phyloP scores from a whole-genome alignment of 2,113 vertebrate genomes.

The Nyctereutes procyonoides region DNA sequence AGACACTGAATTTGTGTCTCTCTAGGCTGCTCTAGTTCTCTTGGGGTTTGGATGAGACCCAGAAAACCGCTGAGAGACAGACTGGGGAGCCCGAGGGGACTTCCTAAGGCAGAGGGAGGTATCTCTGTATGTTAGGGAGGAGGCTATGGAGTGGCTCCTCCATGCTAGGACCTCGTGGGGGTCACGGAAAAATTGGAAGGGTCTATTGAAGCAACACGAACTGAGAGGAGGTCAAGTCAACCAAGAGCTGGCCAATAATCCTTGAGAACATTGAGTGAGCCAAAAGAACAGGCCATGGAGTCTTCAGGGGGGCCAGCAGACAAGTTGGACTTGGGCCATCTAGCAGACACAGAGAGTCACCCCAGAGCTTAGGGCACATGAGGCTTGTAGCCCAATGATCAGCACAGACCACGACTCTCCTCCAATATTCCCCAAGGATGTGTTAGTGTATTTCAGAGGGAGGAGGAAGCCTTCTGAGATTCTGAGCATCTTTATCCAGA shows the following conservation, averaged over 20 bases:
- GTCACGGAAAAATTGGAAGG: background rate
- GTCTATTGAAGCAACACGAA: background rate
- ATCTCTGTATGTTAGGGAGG: background rate
- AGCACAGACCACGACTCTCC: background rate
- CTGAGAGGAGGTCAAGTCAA: background rate
- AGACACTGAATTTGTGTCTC: background rate
- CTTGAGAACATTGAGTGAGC: background rate
- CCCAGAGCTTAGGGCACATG: background rate
- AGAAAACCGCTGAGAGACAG: background rate
- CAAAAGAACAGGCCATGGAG: background rate
- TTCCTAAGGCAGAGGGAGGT: background rate
- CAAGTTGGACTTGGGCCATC: background rate
- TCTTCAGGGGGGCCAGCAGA: background rate
- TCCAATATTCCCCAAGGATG: background rate
- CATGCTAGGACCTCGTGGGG: background rate
- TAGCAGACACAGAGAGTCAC: background rate
- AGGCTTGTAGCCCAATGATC: background rate
- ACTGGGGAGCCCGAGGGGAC: background rate
- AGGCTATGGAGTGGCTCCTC: background rate
- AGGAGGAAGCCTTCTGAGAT: background rate
- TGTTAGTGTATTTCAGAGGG: background rate
- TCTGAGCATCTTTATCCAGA: background rate
- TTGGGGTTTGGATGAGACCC: background rate
- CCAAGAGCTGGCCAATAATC: background rate
- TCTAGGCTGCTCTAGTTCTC: background rate